Evolutionary conservation across 2,888 invertebrate species (phyloP), one percentile per base, ranked within the genome.

Genomic region (Meiosimyza decipiens): DNA sequence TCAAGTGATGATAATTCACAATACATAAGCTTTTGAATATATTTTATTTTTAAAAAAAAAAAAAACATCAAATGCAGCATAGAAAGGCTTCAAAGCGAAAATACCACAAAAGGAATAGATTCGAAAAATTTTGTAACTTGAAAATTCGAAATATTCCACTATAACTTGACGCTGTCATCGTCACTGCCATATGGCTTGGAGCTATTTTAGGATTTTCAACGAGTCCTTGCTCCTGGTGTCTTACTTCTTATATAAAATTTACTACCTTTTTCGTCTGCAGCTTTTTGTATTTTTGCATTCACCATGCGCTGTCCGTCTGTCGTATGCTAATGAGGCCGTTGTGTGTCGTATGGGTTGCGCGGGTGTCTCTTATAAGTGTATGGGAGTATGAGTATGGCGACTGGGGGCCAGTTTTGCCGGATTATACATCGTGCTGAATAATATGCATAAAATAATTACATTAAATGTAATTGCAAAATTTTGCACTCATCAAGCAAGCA

Each of bases 381-480:
- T 40, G 33, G 3, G 57, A n/a, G 13, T 47, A 13, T 13, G 62
- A 11, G 11, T 28, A 28, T 9, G 15, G 59, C 59, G 22, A 16
- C 16, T 49, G 57, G 47, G 28, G 62, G 9, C 40, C 62, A 33
- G 47, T 18, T 63, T 22, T 13, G 67, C 22, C 11, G 15, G 22
- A 55, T 55, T 22, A 55, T 70, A 54, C 70, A 70, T 47, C 70
- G 70, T 70, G 40, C 70, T 76, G 75, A 77, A 79, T 84, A 84
- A 84, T 84, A 83, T 83, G 83, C 83, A 84, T 84, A 84, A 84
- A 82, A 83, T 83, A 84, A 84, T 84, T 84, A 84, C 82, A 81
- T 83, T 82, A 81, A 84, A 84, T 83, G 81, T 84, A 84, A 84
- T 84, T 84, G 84, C 82, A 77, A 81, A 74, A 75, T 77, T 77